phyloP scores from a whole-genome alignment of 92 coral and sea anemone species.

The Bergia puertoricense region DNA sequence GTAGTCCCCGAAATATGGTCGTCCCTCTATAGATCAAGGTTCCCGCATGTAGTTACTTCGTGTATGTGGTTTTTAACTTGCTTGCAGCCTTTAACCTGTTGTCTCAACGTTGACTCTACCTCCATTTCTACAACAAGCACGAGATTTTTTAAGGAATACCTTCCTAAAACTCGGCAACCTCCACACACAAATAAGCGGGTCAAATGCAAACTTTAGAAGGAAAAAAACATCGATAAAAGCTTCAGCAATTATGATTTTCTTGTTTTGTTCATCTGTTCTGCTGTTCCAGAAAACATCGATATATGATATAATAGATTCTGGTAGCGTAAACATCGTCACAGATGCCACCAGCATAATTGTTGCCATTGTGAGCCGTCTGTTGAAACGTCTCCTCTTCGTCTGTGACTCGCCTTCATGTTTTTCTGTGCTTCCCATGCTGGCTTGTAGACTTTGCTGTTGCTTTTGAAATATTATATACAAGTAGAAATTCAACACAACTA shows the following conservation, averaged over 20 bases:
- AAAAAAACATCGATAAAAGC: slow-evolving; percentile 26
- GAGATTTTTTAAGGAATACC: neutral
- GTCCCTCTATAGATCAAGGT: no score
- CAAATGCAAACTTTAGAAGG: slow-evolving; percentile 35
- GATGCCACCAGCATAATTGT: slow-evolving; percentile 27
- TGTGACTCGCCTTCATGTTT: neutral
- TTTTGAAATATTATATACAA: slow-evolving; percentile 8
- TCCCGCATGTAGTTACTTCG: no score
- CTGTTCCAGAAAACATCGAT: slow-evolving; percentile 10
- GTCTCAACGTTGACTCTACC: neutral
- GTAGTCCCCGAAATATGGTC: no score
- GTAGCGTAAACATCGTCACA: slow-evolving; percentile 17
- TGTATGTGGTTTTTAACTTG: neutral
- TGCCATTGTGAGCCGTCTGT: slow-evolving; percentile 17
- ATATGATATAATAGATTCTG: slow-evolving; percentile 36
- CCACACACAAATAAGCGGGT: slow-evolving; percentile 32
- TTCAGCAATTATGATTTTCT: slow-evolving; percentile 19
- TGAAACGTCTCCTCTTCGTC: neutral
- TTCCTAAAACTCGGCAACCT: slow-evolving; percentile 11
- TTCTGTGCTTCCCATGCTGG: neutral
- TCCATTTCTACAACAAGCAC: neutral
- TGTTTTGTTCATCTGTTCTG: slow-evolving; percentile 1
- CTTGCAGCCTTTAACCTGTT: neutral
- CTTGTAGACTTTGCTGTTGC: slow-evolving; percentile 26
- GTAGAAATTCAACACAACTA: slow-evolving; percentile 12